Conservation (phyloP, 2,113 vertebrate species). For the Abramis brama region DNA sequence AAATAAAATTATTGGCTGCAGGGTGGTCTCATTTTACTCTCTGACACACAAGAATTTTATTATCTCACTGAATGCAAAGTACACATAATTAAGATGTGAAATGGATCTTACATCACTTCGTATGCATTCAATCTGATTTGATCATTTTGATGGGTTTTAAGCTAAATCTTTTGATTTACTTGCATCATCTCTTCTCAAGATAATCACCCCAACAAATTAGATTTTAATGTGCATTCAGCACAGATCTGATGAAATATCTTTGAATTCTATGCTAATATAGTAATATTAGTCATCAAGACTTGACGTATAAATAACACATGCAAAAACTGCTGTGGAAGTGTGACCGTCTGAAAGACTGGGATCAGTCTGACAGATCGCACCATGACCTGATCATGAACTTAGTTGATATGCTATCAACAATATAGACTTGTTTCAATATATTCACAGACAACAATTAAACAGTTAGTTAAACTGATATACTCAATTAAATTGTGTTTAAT, state of each 20-base stretch:
- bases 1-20: too few relatives aligned
- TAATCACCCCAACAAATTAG: slow-evolving; percentile 14
- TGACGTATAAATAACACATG: not conserved
- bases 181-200: slow-evolving; percentile 5
- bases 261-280: not conserved
- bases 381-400: slow-evolving; percentile 34
- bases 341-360: not conserved
- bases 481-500: not conserved
- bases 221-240: slow-evolving; percentile 6
- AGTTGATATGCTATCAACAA: not conserved
- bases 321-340: not conserved
- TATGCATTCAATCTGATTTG: slow-evolving; percentile 6
- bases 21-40: not conserved
- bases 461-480: not conserved
- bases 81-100: not conserved
- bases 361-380: not conserved
- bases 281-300: slow-evolving; percentile 17
- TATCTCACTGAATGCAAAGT: not conserved
- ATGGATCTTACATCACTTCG: not conserved
- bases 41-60: not conserved
- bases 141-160: not conserved
- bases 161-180: not conserved
- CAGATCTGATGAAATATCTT: slow-evolving; percentile 2
- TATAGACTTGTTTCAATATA: not conserved
- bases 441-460: not conserved